These are phyloP conservation scores for Acromyrmex charruanus DNA, from an alignment of 1,140 invertebrate species.

Conservation along the genomic window DNA sequence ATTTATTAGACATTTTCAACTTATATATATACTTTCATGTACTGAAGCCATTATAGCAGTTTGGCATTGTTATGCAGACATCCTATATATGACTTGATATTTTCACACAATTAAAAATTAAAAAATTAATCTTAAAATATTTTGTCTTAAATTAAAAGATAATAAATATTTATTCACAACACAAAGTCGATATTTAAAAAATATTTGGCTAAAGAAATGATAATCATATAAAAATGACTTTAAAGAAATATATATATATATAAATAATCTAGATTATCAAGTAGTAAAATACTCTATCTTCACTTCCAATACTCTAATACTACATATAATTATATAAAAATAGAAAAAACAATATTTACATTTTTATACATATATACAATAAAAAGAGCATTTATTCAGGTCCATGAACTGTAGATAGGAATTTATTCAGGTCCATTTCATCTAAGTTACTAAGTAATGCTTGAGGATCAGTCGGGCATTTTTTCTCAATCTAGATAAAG, in stretches of 20 bases:
- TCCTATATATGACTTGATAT: not conserved
- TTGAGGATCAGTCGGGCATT: constrained; percentile 73
- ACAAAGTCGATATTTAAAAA: not conserved
- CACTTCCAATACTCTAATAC: not conserved
- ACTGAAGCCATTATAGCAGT: too few species aligned
- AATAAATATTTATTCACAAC: not conserved
- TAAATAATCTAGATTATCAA: not conserved
- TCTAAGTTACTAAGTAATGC: constrained; percentile 75
- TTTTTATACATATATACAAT: constrained; percentile 19
- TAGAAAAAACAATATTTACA: constrained; percentile 33
- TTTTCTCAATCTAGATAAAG: constrained; percentile 73
- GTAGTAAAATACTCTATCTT: not conserved
- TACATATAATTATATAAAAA: constrained; percentile 28
- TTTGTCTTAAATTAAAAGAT: constrained; percentile 1
- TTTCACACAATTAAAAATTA: not conserved
- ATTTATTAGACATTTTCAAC: too few species aligned
- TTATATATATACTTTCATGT: too few species aligned
- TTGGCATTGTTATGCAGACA: too few species aligned
- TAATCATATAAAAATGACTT: not conserved
- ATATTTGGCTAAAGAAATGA: not conserved
- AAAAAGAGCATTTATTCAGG: constrained; percentile 64
- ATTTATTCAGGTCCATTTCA: constrained; percentile 73
- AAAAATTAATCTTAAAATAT: not conserved
- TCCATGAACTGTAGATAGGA: constrained; percentile 79
- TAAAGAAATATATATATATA: not conserved